phyloP scores from a whole-genome alignment of 2,113 vertebrate genomes.

The Xyrauchen texanus region DNA sequence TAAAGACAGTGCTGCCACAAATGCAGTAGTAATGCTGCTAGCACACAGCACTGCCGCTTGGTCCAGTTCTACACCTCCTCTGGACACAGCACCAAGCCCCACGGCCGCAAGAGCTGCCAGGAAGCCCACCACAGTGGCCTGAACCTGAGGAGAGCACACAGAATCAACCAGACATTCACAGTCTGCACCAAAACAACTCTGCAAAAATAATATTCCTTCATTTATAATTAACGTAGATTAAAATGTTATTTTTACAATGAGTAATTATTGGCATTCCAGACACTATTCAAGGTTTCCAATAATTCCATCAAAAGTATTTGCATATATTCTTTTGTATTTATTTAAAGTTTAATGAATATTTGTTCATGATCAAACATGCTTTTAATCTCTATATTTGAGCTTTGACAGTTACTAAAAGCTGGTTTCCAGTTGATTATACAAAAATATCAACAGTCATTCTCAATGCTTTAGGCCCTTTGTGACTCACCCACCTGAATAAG shows the following conservation, averaged over 20 bases:
- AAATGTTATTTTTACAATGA: background rate
- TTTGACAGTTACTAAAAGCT: too few relatives aligned
- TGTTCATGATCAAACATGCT: background rate
- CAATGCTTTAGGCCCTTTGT: background rate
- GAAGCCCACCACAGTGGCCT: constrained; percentile 92
- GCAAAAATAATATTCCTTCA: background rate
- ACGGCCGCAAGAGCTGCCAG: constrained; percentile 89
- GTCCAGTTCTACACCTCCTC: constrained; percentile 80
- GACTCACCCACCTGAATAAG: constrained; percentile 85
- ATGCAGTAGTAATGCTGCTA: constrained; percentile 90
- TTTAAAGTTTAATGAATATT: background rate
- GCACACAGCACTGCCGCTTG: constrained; percentile 86
- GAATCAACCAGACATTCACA: background rate
- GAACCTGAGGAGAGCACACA: constrained; percentile 74
- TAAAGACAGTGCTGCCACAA: constrained; percentile 85
- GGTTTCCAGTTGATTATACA: too few relatives aligned
- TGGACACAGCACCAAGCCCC: constrained; percentile 81
- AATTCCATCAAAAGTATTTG: background rate
- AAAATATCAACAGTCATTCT: too few relatives aligned
- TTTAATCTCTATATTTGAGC: too few relatives aligned
- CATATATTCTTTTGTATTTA: background rate
- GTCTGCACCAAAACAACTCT: too few relatives aligned
- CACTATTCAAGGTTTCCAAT: background rate
- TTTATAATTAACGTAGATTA: background rate
- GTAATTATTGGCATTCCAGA: constrained; percentile 17